A percentile compares a stretch with the other conserved stretches of the same genome.
These are phyloP conservation scores for Eidolon helvum DNA, from an alignment of 2,113 vertebrate genomes.

Conservation along the genomic window DNA sequence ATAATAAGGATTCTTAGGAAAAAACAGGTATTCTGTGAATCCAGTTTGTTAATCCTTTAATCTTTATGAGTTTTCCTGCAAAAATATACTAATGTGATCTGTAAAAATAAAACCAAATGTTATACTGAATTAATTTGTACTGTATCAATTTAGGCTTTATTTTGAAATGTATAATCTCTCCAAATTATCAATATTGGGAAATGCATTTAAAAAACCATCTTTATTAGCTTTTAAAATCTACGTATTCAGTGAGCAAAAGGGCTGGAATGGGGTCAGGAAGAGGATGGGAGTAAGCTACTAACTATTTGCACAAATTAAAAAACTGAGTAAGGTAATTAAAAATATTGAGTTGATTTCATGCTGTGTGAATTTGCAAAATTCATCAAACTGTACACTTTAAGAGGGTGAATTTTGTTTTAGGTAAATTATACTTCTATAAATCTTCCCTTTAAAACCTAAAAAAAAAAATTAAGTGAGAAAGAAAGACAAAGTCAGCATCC, in stretches of 20 bases:
- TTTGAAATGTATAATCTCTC: slow-evolving; percentile 54
- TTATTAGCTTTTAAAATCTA: slow-evolving; percentile 39
- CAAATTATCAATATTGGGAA: slow-evolving; percentile 66
- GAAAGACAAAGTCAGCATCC: background rate
- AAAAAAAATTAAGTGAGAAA: background rate
- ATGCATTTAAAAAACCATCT: slow-evolving; percentile 44
- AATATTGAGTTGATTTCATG: background rate
- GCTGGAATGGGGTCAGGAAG: background rate
- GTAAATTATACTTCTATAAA: background rate
- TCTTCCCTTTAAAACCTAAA: background rate
- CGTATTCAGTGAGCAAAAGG: slow-evolving; percentile 33
- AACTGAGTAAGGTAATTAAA: background rate
- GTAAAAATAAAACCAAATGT: slow-evolving; percentile 62
- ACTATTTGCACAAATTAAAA: background rate
- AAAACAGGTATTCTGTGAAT: background rate
- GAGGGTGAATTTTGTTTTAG: background rate
- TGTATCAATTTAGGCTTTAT: slow-evolving; percentile 33
- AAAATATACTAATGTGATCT: slow-evolving; percentile 1
- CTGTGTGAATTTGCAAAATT: background rate
- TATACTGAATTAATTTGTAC: slow-evolving; percentile 30
- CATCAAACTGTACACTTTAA: background rate
- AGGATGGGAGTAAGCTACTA: slow-evolving; percentile 11
- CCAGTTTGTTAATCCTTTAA: background rate
- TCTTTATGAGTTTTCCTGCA: background rate
- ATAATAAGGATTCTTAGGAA: background rate